phyloP scores from a whole-genome alignment of 2,797 vertebrate species.

The Distichodus sexfasciatus region DNA sequence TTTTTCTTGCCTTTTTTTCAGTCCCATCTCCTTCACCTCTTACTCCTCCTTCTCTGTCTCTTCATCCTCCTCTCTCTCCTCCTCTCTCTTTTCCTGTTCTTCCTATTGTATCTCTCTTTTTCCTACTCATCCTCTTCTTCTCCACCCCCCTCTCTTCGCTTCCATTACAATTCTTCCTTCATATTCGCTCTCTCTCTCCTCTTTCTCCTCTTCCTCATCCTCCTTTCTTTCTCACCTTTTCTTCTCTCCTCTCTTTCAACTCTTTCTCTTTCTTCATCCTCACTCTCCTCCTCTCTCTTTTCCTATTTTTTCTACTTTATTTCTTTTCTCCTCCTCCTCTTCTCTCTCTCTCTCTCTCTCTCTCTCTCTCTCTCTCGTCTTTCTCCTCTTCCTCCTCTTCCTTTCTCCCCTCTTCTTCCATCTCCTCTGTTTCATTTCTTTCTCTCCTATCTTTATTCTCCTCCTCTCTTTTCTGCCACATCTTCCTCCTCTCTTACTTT shows the following conservation, averaged over 20 bases:
- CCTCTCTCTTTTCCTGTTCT: neutral
- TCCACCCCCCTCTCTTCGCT: no score
- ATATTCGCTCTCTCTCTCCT: neutral
- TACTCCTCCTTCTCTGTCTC: neutral
- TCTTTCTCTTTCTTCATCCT: no score
- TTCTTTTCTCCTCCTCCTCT: neutral
- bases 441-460: neutral
- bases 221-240: neutral
- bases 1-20: no score
- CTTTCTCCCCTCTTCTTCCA: neutral
- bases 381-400: slow-evolving; percentile 25
- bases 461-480: neutral
- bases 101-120: neutral
- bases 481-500: neutral
- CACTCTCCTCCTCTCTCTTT: neutral
- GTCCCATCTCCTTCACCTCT: no score
- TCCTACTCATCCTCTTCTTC: neutral
- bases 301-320: neutral
- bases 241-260: neutral
- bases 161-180: no score
- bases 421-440: neutral
- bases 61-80: neutral
- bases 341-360: slow-evolving; percentile 9
- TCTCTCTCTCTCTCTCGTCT: slow-evolving; percentile 3
- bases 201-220: neutral